These are phyloP conservation scores for Branchinecta lindahli DNA, from an alignment of 1,140 invertebrate species.

Conservation along the genomic window DNA sequence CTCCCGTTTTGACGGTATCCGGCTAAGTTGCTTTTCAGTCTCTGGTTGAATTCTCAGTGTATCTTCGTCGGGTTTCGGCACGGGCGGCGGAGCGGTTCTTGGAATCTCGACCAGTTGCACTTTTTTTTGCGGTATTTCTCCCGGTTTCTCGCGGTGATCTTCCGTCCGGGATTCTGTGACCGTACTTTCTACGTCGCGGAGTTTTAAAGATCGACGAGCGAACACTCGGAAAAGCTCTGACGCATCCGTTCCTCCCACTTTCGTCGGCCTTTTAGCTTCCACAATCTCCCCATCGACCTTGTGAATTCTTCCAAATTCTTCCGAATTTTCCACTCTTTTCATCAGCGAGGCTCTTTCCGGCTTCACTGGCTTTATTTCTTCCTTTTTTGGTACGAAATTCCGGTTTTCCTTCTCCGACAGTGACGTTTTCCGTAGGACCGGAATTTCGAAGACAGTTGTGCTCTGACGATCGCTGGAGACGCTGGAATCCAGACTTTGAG, in stretches of 20 bases:
- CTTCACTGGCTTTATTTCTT: neutral
- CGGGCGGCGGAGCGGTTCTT: no score
- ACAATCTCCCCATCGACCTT: neutral
- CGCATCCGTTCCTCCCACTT: constrained; percentile 41
- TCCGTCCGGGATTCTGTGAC: constrained; percentile 26
- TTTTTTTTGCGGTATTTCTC: no score
- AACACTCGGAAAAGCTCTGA: constrained; percentile 64
- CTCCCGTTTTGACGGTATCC: no score
- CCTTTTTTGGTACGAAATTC: neutral
- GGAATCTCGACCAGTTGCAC: no score
- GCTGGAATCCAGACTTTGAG: neutral
- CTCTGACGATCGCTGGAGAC: neutral
- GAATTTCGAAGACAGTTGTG: neutral
- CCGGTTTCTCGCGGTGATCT: neutral
- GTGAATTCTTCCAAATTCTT: neutral
- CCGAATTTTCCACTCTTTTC: neutral
- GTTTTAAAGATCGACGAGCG: constrained; percentile 52
- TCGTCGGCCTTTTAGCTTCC: neutral
- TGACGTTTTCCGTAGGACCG: neutral
- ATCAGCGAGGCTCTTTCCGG: neutral
- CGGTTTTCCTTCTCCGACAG: neutral
- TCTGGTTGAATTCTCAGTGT: no score
- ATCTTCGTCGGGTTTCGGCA: no score
- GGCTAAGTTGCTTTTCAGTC: no score
- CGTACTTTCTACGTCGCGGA: constrained; percentile 49